A percentile compares a stretch with the other conserved stretches of the same genome.
phyloP scores from a whole-genome alignment of 2,113 vertebrate genomes.

The Myanophis thanlyinensis region DNA sequence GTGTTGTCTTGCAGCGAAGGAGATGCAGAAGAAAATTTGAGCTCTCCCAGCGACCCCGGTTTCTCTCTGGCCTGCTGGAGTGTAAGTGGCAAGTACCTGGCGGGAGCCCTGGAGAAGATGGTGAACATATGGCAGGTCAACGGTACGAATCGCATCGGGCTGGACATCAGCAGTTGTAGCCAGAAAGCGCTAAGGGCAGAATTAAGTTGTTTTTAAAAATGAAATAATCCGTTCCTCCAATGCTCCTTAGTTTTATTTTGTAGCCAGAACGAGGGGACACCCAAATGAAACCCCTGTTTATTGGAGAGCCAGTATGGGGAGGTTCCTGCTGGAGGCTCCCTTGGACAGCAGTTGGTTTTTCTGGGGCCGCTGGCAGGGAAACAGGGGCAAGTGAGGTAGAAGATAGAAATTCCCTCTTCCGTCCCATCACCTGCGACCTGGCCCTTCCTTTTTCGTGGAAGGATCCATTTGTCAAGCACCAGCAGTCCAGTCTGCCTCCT shows the following conservation, averaged over 20 bases:
- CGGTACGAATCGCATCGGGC: conserved; percentile 68
- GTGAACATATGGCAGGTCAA: conserved; percentile 99
- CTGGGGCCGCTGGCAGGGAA: neutral
- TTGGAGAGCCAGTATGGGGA: neutral
- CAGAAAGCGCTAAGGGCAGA: neutral
- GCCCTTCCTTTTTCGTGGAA: neutral
- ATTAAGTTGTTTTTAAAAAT: neutral
- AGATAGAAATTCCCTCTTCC: neutral
- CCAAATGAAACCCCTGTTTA: neutral
- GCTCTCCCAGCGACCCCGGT: conserved; percentile 88
- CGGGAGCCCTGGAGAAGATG: conserved; percentile 91
- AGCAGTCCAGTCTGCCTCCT: neutral
- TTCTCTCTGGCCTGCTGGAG: conserved; percentile 92
- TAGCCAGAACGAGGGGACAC: neutral
- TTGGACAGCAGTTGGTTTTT: neutral
- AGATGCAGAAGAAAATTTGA: conserved; percentile 82
- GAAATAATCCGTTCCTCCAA: neutral
- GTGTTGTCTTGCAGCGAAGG: conserved; percentile 74
- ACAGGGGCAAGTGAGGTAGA: neutral
- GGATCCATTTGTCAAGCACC: neutral
- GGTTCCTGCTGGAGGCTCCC: neutral
- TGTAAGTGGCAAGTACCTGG: conserved; percentile 90
- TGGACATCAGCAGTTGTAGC: neutral
- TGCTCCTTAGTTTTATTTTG: neutral
- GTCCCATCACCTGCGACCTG: neutral